phyloP scores from a whole-genome alignment of 2,113 vertebrate species.

The Ameiurus melas region DNA sequence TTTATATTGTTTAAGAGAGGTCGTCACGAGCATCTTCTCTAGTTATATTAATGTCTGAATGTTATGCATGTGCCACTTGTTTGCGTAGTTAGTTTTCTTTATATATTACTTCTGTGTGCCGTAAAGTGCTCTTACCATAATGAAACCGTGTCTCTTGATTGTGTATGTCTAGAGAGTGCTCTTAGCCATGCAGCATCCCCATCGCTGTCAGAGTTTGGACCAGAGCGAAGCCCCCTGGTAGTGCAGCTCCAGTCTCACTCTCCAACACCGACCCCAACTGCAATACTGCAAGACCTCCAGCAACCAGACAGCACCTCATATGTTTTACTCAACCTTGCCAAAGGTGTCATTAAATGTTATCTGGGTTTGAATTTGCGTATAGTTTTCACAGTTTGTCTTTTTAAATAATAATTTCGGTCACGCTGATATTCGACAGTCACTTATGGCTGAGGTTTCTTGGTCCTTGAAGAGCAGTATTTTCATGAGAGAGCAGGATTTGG shows the following conservation, averaged over 20 bases:
- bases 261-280: constrained; percentile 72
- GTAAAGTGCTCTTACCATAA: not conserved
- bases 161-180: constrained; percentile 75
- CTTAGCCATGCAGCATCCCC: constrained; percentile 70
- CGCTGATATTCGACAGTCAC: not conserved
- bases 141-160: constrained; percentile 8
- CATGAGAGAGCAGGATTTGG: not conserved
- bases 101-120: not conserved
- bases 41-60: too few species aligned
- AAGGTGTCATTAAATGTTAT: constrained; percentile 70
- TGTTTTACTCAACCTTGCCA: constrained; percentile 94
- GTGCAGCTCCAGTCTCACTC: constrained; percentile 80
- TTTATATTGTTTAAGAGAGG: not conserved
- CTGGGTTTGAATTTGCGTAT: not conserved
- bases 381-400: not conserved
- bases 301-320: constrained; percentile 91
- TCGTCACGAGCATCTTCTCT: not conserved
- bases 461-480: not conserved
- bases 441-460: not conserved
- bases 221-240: constrained; percentile 80
- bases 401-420: not conserved
- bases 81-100: not conserved
- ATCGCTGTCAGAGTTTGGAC: constrained; percentile 70
- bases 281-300: constrained; percentile 90
- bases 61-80: not conserved